Evolutionary conservation across 2,113 vertebrate genomes (phyloP).

Genomic region (Leptobrachium ailaonicum): DNA sequence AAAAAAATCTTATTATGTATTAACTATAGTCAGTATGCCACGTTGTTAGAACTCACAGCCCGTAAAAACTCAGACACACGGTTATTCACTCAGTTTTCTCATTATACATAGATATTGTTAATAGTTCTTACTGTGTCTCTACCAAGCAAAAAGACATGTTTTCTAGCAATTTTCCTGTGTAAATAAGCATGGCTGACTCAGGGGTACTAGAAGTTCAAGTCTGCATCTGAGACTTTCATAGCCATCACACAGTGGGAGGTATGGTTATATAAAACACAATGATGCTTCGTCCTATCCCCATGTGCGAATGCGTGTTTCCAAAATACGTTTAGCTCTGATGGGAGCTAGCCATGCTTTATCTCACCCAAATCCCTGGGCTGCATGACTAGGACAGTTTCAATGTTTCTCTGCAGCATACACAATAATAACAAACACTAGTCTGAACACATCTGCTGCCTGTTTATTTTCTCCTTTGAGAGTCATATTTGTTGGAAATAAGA

Average conservation of each 20-base stretch:
- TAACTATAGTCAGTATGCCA: no score
- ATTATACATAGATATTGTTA: no score
- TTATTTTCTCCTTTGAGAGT: constrained; percentile 33
- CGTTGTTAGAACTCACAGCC: no score
- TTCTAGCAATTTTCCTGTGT: background rate
- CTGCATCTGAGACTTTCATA: constrained; percentile 23
- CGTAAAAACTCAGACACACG: no score
- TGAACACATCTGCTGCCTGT: constrained; percentile 45
- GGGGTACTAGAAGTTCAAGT: constrained; percentile 13
- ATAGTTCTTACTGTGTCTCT: no score
- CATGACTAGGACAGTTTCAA: constrained; percentile 32
- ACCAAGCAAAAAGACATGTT: background rate
- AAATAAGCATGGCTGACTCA: constrained; percentile 2
- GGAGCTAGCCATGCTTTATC: constrained; percentile 41
- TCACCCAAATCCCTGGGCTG: constrained; percentile 44
- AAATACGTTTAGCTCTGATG: constrained; percentile 35
- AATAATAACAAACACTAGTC: constrained; percentile 34
- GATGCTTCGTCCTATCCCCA: constrained; percentile 42
- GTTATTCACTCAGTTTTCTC: no score
- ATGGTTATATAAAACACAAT: constrained; percentile 26
- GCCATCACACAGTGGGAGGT: constrained; percentile 41
- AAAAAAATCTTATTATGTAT: no score
- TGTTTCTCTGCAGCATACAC: constrained; percentile 32
- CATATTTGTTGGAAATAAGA: constrained; percentile 28
- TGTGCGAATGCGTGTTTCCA: constrained; percentile 30